Evolutionary conservation across 1,140 invertebrate species (phyloP).

Genomic region (Mactra quadrangularis): DNA sequence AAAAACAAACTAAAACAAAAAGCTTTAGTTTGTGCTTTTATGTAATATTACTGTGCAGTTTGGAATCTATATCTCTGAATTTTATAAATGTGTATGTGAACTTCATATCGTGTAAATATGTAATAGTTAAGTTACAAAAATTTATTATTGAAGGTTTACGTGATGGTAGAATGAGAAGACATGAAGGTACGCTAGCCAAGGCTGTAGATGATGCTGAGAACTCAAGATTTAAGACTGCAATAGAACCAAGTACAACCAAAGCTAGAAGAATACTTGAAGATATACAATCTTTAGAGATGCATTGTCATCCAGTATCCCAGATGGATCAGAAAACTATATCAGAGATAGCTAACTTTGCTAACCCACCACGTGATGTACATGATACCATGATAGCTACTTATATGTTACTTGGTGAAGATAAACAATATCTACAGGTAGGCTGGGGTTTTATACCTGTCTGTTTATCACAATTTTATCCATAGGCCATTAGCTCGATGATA

Average conservation of each 20-base stretch:
- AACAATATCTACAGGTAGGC: constrained; percentile 15
- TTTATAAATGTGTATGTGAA: too few species aligned
- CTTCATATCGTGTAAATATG: too few species aligned
- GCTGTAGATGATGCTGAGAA: constrained; percentile 45
- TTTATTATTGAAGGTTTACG: constrained; percentile 54
- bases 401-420: constrained; percentile 49
- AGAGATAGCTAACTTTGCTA: constrained; percentile 51
- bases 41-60: too few species aligned
- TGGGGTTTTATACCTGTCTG: too few species aligned
- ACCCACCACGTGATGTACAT: constrained; percentile 49
- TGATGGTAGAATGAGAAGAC: constrained; percentile 45
- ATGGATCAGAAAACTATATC: constrained; percentile 52
- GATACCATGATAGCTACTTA: constrained; percentile 56
- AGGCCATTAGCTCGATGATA: too few species aligned
- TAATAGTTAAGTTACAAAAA: too few species aligned
- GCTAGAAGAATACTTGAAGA: constrained; percentile 13
- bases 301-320: constrained; percentile 34
- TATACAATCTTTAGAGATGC: constrained; percentile 32
- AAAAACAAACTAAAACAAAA: too few species aligned
- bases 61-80: too few species aligned
- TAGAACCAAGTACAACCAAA: constrained; percentile 26
- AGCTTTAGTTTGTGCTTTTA: too few species aligned
- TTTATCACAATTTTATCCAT: too few species aligned
- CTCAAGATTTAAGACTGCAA: constrained; percentile 10
- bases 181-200: constrained; percentile 30